Conservation (phyloP, 2,113 vertebrate species). For the Hypanus sabinus region DNA sequence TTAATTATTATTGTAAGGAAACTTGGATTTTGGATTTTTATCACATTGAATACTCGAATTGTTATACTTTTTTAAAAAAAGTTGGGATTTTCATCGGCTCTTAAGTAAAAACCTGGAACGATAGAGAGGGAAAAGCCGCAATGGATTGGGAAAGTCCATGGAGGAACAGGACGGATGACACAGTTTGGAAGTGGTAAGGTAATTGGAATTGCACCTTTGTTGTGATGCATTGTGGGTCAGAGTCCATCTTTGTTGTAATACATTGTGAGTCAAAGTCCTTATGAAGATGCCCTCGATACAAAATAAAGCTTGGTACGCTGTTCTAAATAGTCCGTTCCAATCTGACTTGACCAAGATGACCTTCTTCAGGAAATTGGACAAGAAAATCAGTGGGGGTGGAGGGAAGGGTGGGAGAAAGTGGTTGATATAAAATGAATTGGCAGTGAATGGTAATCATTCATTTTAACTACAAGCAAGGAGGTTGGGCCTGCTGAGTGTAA, state of each 20-base stretch:
- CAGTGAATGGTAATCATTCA: background rate
- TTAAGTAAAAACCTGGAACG: background rate
- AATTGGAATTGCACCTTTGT: background rate
- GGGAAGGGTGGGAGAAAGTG: background rate
- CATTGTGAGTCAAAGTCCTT: background rate
- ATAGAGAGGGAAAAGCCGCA: background rate
- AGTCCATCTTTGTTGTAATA: background rate
- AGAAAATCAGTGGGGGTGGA: too few relatives aligned
- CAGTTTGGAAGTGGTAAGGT: background rate
- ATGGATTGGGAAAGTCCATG: background rate
- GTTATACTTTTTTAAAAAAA: background rate
- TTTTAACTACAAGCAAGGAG: background rate
- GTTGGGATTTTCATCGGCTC: background rate
- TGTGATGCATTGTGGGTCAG: background rate
- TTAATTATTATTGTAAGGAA: slow-evolving; percentile 22
- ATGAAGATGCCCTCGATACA: background rate
- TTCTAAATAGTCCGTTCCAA: background rate
- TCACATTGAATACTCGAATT: background rate
- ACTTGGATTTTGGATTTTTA: slow-evolving; percentile 32
- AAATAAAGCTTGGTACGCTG: background rate
- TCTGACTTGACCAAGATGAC: background rate
- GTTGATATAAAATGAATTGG: background rate
- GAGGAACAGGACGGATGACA: background rate
- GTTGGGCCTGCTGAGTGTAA: background rate
- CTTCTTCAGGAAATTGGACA: background rate